Evolutionary conservation across 2,888 invertebrate species (phyloP), one percentile per base, ranked within the genome.

Genomic region (Chaetogeoica ovagalla): DNA sequence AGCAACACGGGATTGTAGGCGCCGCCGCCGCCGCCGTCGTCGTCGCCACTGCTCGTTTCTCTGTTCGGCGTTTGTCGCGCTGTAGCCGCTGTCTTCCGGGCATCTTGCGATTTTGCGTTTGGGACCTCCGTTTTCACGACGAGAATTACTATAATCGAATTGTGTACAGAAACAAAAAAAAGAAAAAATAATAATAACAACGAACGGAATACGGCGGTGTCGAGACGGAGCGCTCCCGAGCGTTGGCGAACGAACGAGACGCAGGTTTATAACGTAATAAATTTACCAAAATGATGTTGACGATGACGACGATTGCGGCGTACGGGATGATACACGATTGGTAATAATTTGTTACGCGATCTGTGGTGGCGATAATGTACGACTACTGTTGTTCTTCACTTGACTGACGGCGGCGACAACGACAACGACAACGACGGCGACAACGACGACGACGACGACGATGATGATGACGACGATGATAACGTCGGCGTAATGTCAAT

Each of bases 61-160:
- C 74, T 55, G 37, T 23, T 55, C 37, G 55, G 21, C 13, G 21
- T 55, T 55, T 74, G 55, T 65, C 23, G 73, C 63, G 63, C 73
- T 21, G 63, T n/a, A 37, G 72, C 37, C 63, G 21, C 21, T 37
- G 37, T 65, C 17, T 37, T 55, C 63, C 23, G 43, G 9, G n/a
- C 73, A 63, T 73, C 62, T 55, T 65, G 21, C 59, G 21, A 17
- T 23, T 59, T 43, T 43, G 23, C 11, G 39, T 57, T 75, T 57
- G 57, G 66, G 75, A 23, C 75, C 75, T 75, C 75, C 75, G 75
- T 75, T 65, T 55, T 75, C 43, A n/a, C 75, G 57, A 66, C 57
- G 57, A n/a, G n/a, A 75, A n/a, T 19, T 43, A 60, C 43, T 17
- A 4, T 30, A 69, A 57, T 21, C n/a, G 70, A 17, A 30, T 4